Evolutionary conservation across 2,113 vertebrate genomes (phyloP).

Genomic region (Oncorhynchus mykiss): DNA sequence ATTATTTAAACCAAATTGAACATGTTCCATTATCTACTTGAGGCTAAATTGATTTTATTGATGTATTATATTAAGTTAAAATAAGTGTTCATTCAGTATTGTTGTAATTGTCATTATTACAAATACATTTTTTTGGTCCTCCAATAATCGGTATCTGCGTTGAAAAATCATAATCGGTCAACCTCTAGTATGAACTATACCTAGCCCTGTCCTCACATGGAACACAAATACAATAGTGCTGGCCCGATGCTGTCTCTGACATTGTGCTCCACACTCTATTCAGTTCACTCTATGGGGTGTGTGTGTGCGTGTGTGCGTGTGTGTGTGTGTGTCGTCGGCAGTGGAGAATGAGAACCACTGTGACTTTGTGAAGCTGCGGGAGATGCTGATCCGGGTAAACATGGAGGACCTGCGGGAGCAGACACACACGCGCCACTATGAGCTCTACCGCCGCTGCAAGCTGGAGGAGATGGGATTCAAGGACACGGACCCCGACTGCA

Average conservation of each 20-base stretch:
- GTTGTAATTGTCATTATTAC: too few relatives aligned
- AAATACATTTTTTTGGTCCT: too few relatives aligned
- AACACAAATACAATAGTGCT: slow-evolving; percentile 15
- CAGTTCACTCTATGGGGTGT: neutral
- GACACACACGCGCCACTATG: slow-evolving; percentile 95
- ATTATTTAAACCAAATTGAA: too few relatives aligned
- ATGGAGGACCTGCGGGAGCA: slow-evolving; percentile 99
- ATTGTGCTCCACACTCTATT: slow-evolving; percentile 5
- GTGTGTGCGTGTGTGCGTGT: neutral
- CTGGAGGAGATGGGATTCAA: slow-evolving; percentile 99
- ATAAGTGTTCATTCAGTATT: too few relatives aligned
- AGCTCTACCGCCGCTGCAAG: slow-evolving; percentile 96
- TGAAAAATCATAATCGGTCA: too few relatives aligned
- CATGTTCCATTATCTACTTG: too few relatives aligned
- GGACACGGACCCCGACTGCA: slow-evolving; percentile 96
- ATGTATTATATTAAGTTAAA: too few relatives aligned
- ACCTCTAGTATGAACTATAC: neutral
- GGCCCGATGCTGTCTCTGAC: slow-evolving; percentile 23
- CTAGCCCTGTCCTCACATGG: neutral
- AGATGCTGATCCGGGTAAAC: slow-evolving; percentile 98
- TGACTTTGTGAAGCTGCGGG: slow-evolving; percentile 95
- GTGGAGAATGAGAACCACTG: slow-evolving; percentile 98
- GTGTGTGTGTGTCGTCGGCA: slow-evolving; percentile 52
- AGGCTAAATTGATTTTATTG: too few relatives aligned
- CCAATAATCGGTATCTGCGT: too few relatives aligned